These are phyloP conservation scores for Diloba caeruleocephala DNA, from an alignment of 2,888 invertebrate species.

Conservation along the genomic window DNA sequence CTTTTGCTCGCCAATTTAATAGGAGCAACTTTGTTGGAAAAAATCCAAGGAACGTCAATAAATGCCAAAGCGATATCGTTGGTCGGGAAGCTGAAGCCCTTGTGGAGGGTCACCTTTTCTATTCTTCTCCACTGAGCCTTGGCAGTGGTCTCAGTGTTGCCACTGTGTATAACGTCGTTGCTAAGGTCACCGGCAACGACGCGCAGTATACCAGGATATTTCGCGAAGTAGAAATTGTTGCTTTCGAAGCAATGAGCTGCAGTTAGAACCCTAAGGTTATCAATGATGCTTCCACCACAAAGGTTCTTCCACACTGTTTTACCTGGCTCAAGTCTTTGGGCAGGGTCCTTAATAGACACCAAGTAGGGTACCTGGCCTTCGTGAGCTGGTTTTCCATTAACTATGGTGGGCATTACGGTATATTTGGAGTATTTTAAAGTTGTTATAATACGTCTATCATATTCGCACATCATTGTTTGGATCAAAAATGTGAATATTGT, in stretches of 20 bases:
- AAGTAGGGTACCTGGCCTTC: constrained; percentile 69
- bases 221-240: constrained; percentile 61
- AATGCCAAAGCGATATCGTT: constrained; percentile 70
- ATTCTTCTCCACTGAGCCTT: constrained; percentile 37
- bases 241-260: constrained; percentile 80
- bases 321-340: constrained; percentile 15
- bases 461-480: constrained; percentile 39
- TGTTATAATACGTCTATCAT: constrained; percentile 69
- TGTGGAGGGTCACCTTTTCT: constrained; percentile 16
- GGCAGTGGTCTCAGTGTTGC: constrained; percentile 50
- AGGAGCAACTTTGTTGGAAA: constrained; percentile 52
- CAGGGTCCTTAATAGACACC: constrained; percentile 71
- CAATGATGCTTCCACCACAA: constrained; percentile 77
- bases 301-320: constrained; percentile 65
- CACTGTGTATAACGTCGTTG: constrained; percentile 58
- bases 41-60: constrained; percentile 58
- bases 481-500: constrained; percentile 38
- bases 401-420: constrained; percentile 63
- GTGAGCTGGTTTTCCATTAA: constrained; percentile 64
- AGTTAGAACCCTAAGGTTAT: constrained; percentile 62
- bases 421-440: constrained; percentile 68
- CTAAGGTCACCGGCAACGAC: constrained; percentile 67
- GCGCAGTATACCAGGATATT: constrained; percentile 55
- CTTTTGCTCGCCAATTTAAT: constrained; percentile 48
- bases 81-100: constrained; percentile 28